Base-by-base conservation (phyloP, 2,797 vertebrate genomes). In the Propithecus deckenii region DNA sequence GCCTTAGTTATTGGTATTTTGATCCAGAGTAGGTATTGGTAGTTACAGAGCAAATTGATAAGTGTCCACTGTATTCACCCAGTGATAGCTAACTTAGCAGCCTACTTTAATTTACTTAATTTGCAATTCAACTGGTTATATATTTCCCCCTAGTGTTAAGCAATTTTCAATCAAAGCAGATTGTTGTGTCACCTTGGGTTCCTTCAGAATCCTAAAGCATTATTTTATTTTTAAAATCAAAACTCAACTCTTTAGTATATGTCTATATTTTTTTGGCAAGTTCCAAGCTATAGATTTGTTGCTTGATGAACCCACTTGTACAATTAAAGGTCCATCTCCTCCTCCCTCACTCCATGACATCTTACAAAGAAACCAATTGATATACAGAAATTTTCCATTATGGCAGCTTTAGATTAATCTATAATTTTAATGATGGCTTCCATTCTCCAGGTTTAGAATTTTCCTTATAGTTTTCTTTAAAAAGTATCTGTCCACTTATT, bases 81-180 rank as follows among this genome's bases (percentile, higher is more conserved):
- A 94, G 94, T 97, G 96, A 98, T 97, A 90, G 97, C 98, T 97
- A 97, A 97, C 30, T 25, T 72, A 97, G 92, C 92, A 97, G 86
- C 59, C 22, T 86, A 94, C 46, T 96, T 96, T 98, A 98, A 98
- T 98, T 98, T 96, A 96, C 93, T 98, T 98, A 98, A 98, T 98
- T 98, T 98, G 96, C 96, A 98, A 98, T 98, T 98, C 71, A 95
- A 98, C 98, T 95, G 95, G 74, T 80, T 96, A 97, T 86, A 84
- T 25, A 23, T 95, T 97, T 97, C 50, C 38, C n/a, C 86, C 43
- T 92, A 97, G 63, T 71, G 90, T 92, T 85, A 87, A 98, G 97
- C 96, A 93, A 97, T 98, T 98, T 98, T 93, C 87, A 95, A 96
- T 98, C 84, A 97, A 97, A 98, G 65, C 0, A 95, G 79, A 95